Percentiles rank a stretch among this genome's conserved stretches.
These are phyloP conservation scores for Eupithecia subumbrata DNA, from an alignment of 2,888 invertebrate genomes.

Conservation along the genomic window DNA sequence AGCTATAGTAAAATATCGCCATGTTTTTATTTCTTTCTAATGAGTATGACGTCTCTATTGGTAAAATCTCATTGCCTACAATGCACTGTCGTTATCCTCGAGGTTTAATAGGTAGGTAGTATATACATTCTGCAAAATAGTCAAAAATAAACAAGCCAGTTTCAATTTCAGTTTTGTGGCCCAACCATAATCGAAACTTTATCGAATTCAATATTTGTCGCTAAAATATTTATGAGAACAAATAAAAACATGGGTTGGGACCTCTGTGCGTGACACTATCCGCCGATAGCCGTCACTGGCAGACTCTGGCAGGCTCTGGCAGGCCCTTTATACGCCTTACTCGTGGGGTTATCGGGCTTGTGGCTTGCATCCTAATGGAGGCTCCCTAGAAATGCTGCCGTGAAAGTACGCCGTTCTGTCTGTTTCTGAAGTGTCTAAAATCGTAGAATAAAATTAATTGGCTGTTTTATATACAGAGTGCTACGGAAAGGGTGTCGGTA, in stretches of 20 bases:
- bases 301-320: not conserved
- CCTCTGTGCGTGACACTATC: conserved; percentile 5
- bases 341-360: conserved; percentile 10
- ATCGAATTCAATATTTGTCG: conserved; percentile 1
- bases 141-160: not conserved
- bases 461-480: not conserved
- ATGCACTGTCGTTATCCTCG: too few species aligned
- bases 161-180: not conserved
- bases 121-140: not conserved
- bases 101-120: not conserved
- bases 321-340: conserved; percentile 10
- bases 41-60: too few species aligned
- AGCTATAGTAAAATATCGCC: too few species aligned
- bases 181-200: not conserved
- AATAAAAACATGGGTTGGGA: conserved; percentile 13
- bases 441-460: not conserved
- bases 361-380: conserved; percentile 22
- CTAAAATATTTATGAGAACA: conserved; percentile 11
- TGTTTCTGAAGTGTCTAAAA: not conserved
- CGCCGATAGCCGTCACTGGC: conserved; percentile 5
- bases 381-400: not conserved
- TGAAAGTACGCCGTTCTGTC: not conserved
- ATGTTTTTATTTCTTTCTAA: too few species aligned
- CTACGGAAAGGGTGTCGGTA: too few species aligned
- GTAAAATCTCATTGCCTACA: too few species aligned